Evolutionary conservation across 2,888 invertebrate species (phyloP).

Genomic region (Mactromeris polynyma): DNA sequence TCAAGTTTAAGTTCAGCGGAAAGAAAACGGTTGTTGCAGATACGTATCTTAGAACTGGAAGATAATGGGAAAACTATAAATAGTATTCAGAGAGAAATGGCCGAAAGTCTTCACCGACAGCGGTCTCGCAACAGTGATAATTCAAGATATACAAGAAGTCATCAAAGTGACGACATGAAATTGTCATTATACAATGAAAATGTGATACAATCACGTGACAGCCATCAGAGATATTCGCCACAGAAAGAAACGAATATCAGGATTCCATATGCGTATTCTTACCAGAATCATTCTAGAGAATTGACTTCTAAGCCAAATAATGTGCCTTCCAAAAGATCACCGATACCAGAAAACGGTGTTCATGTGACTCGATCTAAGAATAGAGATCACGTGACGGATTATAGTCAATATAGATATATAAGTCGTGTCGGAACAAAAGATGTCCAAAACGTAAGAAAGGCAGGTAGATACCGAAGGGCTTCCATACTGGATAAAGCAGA

Average conservation of each 20-base stretch:
- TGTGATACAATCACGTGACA: not conserved
- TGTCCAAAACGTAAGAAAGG: conserved; percentile 34
- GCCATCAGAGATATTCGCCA: not conserved
- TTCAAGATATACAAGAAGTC: not conserved
- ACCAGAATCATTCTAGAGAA: not conserved
- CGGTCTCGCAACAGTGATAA: conserved; percentile 34
- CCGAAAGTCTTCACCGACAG: not conserved
- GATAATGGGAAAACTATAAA: conserved; percentile 50
- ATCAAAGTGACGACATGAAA: not conserved
- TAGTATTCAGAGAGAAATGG: conserved; percentile 44
- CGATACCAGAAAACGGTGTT: conserved; percentile 31
- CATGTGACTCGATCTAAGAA: not conserved
- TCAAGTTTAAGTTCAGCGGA: conserved; percentile 27
- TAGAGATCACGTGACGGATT: not conserved
- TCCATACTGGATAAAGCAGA: conserved; percentile 73
- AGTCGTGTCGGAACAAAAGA: not conserved
- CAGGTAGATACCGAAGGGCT: conserved; percentile 46
- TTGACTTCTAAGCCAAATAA: not conserved
- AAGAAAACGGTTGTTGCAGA: conserved; percentile 43
- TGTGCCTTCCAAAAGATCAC: conserved; percentile 4
- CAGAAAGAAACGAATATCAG: not conserved
- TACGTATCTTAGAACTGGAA: conserved; percentile 55
- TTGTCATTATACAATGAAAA: not conserved
- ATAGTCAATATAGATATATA: conserved; percentile 32
- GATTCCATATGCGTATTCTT: not conserved